Evolutionary conservation across 2,888 invertebrate genomes (phyloP).

Genomic region (Epistrophe grossulariae): DNA sequence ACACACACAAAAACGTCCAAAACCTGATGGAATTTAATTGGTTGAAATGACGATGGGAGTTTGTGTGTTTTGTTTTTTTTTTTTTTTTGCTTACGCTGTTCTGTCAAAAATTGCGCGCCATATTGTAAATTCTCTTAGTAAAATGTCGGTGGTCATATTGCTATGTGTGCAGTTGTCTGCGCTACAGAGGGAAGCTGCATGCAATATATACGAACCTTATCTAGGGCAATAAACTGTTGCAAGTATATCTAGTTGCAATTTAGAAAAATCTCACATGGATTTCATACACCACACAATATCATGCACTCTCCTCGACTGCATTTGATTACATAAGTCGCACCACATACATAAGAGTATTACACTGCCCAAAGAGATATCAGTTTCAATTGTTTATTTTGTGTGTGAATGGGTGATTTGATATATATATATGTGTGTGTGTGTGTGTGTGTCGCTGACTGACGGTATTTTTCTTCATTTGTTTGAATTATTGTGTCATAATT

Average conservation of each 20-base stretch:
- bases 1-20: too few relatives aligned
- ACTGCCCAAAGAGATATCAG: constrained; percentile 51
- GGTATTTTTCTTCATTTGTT: constrained; percentile 34
- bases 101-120: constrained; percentile 25
- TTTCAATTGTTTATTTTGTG: constrained; percentile 63
- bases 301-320: constrained; percentile 12
- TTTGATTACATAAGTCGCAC: constrained; percentile 60
- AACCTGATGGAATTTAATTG: constrained; percentile 56
- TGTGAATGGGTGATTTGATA: not conserved
- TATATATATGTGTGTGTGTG: too few relatives aligned
- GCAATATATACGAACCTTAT: constrained; percentile 39
- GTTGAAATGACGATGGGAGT: constrained; percentile 41
- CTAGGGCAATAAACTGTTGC: constrained; percentile 66
- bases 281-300: not conserved
- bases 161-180: not conserved
- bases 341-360: constrained; percentile 19
- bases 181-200: constrained; percentile 29
- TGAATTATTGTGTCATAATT: constrained; percentile 63
- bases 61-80: too few relatives aligned
- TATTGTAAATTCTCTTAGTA: constrained; percentile 23
- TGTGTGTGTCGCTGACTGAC: constrained; percentile 16
- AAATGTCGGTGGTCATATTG: not conserved
- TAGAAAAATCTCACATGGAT: constrained; percentile 54
- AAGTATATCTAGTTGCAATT: constrained; percentile 25
- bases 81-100: not conserved